A percentile compares a stretch with the other conserved stretches of the same genome.
phyloP scores from a whole-genome alignment of 1,140 invertebrate genomes.

The Aporrectodea caliginosa region DNA sequence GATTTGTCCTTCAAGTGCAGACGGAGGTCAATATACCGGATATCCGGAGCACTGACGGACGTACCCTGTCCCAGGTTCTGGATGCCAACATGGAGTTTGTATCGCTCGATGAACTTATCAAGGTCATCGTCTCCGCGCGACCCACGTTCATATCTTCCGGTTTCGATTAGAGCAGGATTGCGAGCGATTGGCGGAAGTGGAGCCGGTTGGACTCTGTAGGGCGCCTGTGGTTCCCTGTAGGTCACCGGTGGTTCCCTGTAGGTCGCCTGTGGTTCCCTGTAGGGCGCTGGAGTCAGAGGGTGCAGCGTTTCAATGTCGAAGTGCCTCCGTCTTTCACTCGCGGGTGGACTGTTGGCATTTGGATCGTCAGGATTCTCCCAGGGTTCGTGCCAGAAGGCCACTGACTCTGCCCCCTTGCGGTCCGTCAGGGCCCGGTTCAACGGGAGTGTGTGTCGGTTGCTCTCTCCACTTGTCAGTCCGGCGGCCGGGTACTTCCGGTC shows the following conservation, averaged over 20 bases:
- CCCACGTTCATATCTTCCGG: background rate
- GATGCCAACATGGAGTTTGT: background rate
- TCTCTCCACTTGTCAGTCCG: background rate
- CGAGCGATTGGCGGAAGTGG: background rate
- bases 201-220: background rate
- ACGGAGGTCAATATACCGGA: background rate
- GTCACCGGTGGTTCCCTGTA: background rate
- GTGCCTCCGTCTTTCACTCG: background rate
- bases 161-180: background rate
- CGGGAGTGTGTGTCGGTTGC: background rate
- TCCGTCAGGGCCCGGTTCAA: background rate
- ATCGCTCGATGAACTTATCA: background rate
- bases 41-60: background rate
- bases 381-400: background rate
- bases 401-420: background rate
- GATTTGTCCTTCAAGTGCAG: background rate
- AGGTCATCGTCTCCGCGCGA: background rate
- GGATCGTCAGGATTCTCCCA: background rate
- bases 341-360: background rate
- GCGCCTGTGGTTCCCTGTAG: background rate
- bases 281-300: background rate
- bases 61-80: background rate
- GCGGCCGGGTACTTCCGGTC: background rate
- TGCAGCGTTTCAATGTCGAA: background rate
- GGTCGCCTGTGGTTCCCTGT: background rate